Percentiles rank a stretch among this genome's conserved stretches.
phyloP scores from a whole-genome alignment of 2,888 invertebrate genomes.

The Gerris lacustris region DNA sequence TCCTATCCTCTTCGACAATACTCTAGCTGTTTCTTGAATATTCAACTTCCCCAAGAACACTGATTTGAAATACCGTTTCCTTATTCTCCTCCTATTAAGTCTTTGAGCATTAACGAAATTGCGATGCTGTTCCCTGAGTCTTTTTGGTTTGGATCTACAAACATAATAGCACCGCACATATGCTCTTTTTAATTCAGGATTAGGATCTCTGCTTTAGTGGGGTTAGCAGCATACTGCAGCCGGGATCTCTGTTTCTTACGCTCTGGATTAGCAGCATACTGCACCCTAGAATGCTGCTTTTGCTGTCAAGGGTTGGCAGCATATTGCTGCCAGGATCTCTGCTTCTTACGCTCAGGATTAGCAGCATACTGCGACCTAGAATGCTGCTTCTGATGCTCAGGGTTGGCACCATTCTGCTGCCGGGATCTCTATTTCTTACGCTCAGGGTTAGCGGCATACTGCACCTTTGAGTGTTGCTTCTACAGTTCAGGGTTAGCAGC shows the following conservation, averaged over 20 bases:
- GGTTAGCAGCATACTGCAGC: background rate
- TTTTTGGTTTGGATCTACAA: background rate
- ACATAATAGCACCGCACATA: background rate
- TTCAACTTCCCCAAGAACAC: slow-evolving; percentile 11
- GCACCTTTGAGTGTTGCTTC: background rate
- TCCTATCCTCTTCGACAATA: no score
- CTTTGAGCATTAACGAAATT: background rate
- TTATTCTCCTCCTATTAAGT: background rate
- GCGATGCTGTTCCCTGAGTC: background rate
- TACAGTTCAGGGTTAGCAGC: background rate
- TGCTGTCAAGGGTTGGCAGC: background rate
- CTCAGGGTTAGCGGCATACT: background rate
- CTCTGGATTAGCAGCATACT: background rate
- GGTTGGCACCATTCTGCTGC: background rate
- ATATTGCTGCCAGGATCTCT: no score
- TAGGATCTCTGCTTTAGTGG: no score
- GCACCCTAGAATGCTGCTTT: background rate
- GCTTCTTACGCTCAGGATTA: no score
- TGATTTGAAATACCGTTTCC: background rate
- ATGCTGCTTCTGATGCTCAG: background rate
- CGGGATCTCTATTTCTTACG: background rate
- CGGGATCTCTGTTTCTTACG: background rate
- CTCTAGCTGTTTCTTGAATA: slow-evolving; percentile 13
- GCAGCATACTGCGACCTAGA: background rate
- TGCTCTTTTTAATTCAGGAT: background rate